Evolutionary conservation across 2,888 invertebrate genomes (phyloP), one percentile per base, ranked within the genome.

Genomic region (Leucophora obtusa): DNA sequence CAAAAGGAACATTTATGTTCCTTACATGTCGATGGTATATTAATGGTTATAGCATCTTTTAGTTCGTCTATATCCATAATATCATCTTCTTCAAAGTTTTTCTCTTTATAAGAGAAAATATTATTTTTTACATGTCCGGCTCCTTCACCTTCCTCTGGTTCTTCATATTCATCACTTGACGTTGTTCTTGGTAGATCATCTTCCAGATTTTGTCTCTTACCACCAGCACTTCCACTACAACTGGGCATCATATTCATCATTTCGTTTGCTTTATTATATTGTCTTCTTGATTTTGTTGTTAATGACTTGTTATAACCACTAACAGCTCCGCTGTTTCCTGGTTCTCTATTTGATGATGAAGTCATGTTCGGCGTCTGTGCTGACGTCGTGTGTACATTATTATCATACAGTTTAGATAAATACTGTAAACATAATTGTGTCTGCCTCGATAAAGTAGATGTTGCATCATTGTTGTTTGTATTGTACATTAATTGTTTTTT

Each of bases 1-100:
- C 90, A 90, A 2, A 88, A 89, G 2, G 87, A 85, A 69, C 90
- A 90, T 75, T 90, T 90, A 18, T 89, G 88, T 56, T 90, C 90
- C 79, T 89, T 90, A 83, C 89, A 88, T 17, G 87, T 87, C 35
- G 89, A 87, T 0, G 90, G 89, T 76, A 89, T 88, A 47, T 87
- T 89, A 0, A 90, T 87, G 50, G 87, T 88, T n/a, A 90, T 87
- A n/a, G 86, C 84, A 62, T 88, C 87, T 7, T 87, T 86, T 0
- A 89, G 69, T 62, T 87, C 86, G 2, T 87, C 89, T 74, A 88
- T 83, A 51, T 88, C 87, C 87, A 89, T 89, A 18, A 89, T 87
- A 83, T 90, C 90, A 70, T 90, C 90, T 56, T 90, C 90, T 63
- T 89, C 87, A 59, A 90, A 90, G 53, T 88, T 89, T 15, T 87